These are phyloP conservation scores for Pogonophryne albipinna DNA, from an alignment of 2,797 vertebrate species.

Conservation along the genomic window DNA sequence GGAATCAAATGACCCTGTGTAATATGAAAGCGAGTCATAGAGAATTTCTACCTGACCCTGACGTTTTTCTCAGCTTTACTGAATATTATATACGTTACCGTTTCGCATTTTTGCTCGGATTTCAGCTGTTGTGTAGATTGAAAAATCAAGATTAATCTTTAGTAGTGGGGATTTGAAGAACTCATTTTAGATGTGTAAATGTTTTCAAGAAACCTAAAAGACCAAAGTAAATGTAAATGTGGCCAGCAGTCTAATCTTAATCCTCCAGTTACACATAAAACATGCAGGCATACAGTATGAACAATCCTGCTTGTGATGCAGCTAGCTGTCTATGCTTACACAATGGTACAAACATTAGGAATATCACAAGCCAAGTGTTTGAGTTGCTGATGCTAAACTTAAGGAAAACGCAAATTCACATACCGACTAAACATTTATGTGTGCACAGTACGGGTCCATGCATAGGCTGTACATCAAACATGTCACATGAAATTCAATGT, in stretches of 20 bases:
- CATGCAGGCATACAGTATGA: not conserved
- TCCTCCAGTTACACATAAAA: not conserved
- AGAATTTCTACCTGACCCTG: not conserved
- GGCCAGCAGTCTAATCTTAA: not conserved
- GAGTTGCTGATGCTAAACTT: conserved; percentile 1
- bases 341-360: not conserved
- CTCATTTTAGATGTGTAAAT: not conserved
- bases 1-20: too few relatives aligned
- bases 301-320: conserved; percentile 3
- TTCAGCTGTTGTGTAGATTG: not conserved
- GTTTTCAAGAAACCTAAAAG: not conserved
- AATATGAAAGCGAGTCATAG: too few relatives aligned
- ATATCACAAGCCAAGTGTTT: not conserved
- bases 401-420: not conserved
- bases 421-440: not conserved
- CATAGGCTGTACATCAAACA: conserved; percentile 25
- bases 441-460: conserved; percentile 6
- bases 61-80: not conserved
- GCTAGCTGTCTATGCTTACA: not conserved
- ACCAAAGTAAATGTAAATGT: not conserved
- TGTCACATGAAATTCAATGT: conserved; percentile 22
- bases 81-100: not conserved
- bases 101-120: not conserved
- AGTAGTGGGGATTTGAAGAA: not conserved
- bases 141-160: not conserved